Percentiles rank a stretch among this genome's conserved stretches.
phyloP scores from a whole-genome alignment of 2,113 vertebrate species.

The Grallaria varia region DNA sequence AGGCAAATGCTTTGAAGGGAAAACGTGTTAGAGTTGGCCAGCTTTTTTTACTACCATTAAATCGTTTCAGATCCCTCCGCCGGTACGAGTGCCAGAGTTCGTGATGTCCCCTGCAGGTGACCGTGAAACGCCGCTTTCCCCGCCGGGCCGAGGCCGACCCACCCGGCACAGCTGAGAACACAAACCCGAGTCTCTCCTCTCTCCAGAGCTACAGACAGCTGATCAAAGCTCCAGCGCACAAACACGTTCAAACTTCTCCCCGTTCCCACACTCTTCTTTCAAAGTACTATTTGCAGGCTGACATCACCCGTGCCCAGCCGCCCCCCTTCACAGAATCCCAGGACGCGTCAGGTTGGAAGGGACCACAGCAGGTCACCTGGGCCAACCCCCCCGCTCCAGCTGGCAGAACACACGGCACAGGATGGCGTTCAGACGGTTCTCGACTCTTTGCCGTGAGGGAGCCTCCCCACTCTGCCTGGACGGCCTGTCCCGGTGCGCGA shows the following conservation, averaged over 20 bases:
- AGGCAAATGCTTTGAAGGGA: not conserved
- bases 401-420: not conserved
- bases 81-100: not conserved
- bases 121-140: not conserved
- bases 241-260: not conserved
- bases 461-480: not conserved
- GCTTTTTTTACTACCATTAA: not conserved
- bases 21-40: not conserved
- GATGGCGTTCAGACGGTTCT: not conserved
- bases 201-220: not conserved
- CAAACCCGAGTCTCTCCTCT: not conserved
- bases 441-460: too few relatives aligned
- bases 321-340: not conserved
- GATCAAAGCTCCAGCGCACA: conserved; percentile 15
- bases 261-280: conserved; percentile 1
- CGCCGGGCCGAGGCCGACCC: not conserved
- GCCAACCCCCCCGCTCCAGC: not conserved
- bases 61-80: not conserved
- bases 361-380: not conserved
- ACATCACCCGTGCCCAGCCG: not conserved
- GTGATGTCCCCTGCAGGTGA: not conserved
- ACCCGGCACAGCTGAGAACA: not conserved
- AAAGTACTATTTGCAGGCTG: not conserved
- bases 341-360: not conserved
- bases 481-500: not conserved